These are phyloP conservation scores for Calliphora vicina DNA, from an alignment of 1,140 invertebrate genomes.

Conservation along the genomic window DNA sequence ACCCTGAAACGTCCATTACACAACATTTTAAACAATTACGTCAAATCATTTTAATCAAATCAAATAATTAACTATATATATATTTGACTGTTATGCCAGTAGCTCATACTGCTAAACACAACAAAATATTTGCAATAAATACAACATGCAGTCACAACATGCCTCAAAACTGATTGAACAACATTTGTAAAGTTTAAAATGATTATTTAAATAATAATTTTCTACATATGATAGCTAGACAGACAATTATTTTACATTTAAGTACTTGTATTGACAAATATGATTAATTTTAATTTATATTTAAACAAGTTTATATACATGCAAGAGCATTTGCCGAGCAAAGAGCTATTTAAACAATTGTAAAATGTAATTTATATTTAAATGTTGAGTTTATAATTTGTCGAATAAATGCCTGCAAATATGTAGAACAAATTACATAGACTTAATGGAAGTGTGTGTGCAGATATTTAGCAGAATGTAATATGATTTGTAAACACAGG, in stretches of 20 bases:
- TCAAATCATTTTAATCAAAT: background rate
- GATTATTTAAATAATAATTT: background rate
- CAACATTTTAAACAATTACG: background rate
- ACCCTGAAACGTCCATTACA: background rate
- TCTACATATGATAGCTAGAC: background rate
- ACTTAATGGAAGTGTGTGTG: no score
- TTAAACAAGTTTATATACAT: background rate
- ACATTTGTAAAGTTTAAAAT: background rate
- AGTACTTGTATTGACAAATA: background rate
- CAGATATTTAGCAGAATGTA: no score
- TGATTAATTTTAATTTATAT: slow-evolving; percentile 2
- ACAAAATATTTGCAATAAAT: no score
- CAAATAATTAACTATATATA: slow-evolving; percentile 1
- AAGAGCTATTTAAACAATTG: background rate
- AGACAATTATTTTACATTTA: slow-evolving; percentile 2
- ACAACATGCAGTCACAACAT: no score
- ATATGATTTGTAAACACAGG: no score
- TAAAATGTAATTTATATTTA: background rate
- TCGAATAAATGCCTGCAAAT: no score
- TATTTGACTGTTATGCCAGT: no score
- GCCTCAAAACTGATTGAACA: no score
- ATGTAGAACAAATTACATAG: no score
- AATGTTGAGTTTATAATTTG: background rate
- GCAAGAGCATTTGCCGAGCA: background rate
- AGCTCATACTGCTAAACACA: no score